These are phyloP conservation scores for Poecilia latipinna DNA, from an alignment of 2,113 vertebrate species.

Conservation along the genomic window DNA sequence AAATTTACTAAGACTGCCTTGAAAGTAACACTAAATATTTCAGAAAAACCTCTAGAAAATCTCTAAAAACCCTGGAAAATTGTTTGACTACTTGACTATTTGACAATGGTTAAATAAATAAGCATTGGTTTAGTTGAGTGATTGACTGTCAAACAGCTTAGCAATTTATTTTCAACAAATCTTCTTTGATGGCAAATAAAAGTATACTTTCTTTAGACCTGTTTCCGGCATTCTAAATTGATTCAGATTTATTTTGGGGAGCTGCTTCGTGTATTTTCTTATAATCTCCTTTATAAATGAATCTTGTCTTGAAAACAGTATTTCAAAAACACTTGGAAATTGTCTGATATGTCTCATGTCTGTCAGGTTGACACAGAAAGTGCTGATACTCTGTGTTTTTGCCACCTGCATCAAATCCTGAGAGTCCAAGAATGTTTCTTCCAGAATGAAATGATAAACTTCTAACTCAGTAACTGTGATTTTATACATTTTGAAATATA, in stretches of 20 bases:
- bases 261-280: constrained; percentile 20
- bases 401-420: constrained; percentile 68
- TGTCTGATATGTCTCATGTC: constrained; percentile 54
- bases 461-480: constrained; percentile 35
- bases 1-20: too few relatives aligned
- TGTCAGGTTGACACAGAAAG: constrained; percentile 59
- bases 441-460: constrained; percentile 35
- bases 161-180: too few relatives aligned
- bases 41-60: not conserved
- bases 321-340: constrained; percentile 59
- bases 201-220: not conserved
- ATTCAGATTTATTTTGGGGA: not conserved
- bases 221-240: too few relatives aligned
- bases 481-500: too few relatives aligned
- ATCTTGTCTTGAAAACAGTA: constrained; percentile 31
- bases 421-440: constrained; percentile 46
- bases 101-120: too few relatives aligned
- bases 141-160: too few relatives aligned
- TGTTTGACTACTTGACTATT: not conserved
- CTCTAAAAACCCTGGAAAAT: too few relatives aligned
- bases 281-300: constrained; percentile 25
- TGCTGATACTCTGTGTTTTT: constrained; percentile 67
- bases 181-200: not conserved
- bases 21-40: not conserved
- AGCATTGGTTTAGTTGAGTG: not conserved